phyloP scores from a whole-genome alignment of 2,113 vertebrate species.

The Monarcha castaneiventris region DNA sequence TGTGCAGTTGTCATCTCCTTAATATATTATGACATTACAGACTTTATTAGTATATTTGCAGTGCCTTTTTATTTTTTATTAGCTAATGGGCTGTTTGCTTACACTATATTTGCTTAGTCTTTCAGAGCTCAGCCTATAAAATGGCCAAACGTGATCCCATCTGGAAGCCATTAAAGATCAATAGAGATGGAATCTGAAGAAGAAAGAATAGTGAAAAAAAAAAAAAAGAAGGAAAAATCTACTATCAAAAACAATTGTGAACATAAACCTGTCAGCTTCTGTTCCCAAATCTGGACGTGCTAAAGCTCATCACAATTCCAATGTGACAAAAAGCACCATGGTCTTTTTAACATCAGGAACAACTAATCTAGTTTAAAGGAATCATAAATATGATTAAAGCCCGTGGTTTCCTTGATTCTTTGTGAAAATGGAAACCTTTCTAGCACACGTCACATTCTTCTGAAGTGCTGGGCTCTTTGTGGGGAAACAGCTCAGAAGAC shows the following conservation, averaged over 20 bases:
- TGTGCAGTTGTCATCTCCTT: conserved; percentile 46
- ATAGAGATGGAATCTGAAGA: conserved; percentile 65
- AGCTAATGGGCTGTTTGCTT: conserved; percentile 51
- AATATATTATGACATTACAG: conserved; percentile 59
- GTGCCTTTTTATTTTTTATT: conserved; percentile 67
- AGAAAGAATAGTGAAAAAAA: neutral
- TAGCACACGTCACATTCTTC: neutral
- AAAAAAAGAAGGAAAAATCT: neutral
- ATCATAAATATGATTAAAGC: conserved; percentile 51
- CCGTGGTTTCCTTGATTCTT: neutral
- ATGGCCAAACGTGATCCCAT: conserved; percentile 61
- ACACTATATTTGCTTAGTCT: conserved; percentile 47
- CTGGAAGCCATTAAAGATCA: conserved; percentile 78
- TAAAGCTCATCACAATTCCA: conserved; percentile 40
- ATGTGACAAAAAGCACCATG: conserved; percentile 3
- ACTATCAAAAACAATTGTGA: conserved; percentile 67
- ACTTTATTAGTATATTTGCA: conserved; percentile 69
- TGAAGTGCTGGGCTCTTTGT: neutral
- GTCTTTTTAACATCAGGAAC: conserved; percentile 43
- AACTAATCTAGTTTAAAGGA: conserved; percentile 57
- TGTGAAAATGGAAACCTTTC: conserved; percentile 37
- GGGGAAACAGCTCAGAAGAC: neutral
- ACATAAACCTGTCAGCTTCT: conserved; percentile 54
- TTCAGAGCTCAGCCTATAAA: conserved; percentile 63
- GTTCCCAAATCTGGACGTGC: conserved; percentile 51